Evolutionary conservation across 1,140 invertebrate species (phyloP).

Genomic region (Helicoverpa armigera): DNA sequence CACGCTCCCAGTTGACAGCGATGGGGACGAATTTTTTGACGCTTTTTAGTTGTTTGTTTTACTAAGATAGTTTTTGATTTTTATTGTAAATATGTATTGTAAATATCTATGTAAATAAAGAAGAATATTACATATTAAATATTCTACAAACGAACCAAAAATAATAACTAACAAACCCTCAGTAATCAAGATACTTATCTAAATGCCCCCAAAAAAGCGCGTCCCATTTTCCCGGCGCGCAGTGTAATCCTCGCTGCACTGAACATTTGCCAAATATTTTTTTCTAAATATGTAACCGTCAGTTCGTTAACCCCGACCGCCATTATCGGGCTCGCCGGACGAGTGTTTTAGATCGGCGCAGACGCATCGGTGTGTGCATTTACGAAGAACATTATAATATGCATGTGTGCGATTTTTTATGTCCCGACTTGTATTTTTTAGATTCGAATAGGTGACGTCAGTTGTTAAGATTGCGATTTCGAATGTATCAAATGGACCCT

Average conservation of each 20-base stretch:
- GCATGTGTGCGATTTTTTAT: slow-evolving; percentile 55
- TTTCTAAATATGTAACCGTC: slow-evolving; percentile 84
- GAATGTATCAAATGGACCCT: background rate
- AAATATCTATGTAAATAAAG: too few relatives aligned
- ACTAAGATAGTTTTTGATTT: too few relatives aligned
- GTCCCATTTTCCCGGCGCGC: slow-evolving; percentile 41
- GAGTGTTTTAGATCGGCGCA: slow-evolving; percentile 79
- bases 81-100: too few relatives aligned
- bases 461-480: slow-evolving; percentile 1
- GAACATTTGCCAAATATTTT: slow-evolving; percentile 85
- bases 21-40: too few relatives aligned
- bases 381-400: slow-evolving; percentile 39
- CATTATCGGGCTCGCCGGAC: slow-evolving; percentile 74
- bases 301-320: slow-evolving; percentile 73
- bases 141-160: too few relatives aligned
- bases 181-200: background rate
- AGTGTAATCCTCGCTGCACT: slow-evolving; percentile 61
- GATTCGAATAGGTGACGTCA: slow-evolving; percentile 41
- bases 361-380: slow-evolving; percentile 59
- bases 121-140: too few relatives aligned
- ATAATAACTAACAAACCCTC: too few relatives aligned
- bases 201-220: slow-evolving; percentile 29
- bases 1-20: too few relatives aligned
- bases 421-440: slow-evolving; percentile 57
- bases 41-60: too few relatives aligned